Percentiles rank a stretch among this genome's conserved stretches.
phyloP scores from a whole-genome alignment of 2,113 vertebrate genomes.

The Carollia perspicillata region DNA sequence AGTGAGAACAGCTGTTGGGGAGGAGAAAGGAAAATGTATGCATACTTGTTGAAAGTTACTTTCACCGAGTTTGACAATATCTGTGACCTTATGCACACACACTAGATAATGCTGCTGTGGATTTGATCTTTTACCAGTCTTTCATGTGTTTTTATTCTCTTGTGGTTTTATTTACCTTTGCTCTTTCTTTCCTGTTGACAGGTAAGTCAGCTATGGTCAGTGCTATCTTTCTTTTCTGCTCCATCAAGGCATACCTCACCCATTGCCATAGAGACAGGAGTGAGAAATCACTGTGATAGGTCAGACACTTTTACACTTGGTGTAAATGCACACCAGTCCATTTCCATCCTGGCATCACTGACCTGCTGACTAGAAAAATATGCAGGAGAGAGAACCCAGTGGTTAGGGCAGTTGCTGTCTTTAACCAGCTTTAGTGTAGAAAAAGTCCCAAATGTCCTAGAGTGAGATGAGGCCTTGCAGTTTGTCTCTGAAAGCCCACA shows the following conservation, averaged over 20 bases:
- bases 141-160: background rate
- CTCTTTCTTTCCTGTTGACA: background rate
- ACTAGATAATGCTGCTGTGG: background rate
- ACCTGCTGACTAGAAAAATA: background rate
- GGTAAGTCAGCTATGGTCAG: background rate
- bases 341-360: background rate
- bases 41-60: background rate
- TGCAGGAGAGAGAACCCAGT: background rate
- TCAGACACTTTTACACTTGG: no score
- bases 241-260: background rate
- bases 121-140: background rate
- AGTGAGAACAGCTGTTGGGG: background rate
- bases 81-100: background rate
- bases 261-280: background rate
- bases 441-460: background rate
- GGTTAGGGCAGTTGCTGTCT: background rate
- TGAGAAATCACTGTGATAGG: background rate
- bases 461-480: background rate
- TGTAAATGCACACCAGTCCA: no score
- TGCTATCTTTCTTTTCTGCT: background rate
- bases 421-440: background rate
- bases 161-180: background rate
- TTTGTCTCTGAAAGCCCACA: background rate
- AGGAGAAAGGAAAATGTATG: background rate
- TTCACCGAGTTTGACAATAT: background rate